Conservation (phyloP, 2,797 vertebrate genomes). For the Huso huso region DNA sequence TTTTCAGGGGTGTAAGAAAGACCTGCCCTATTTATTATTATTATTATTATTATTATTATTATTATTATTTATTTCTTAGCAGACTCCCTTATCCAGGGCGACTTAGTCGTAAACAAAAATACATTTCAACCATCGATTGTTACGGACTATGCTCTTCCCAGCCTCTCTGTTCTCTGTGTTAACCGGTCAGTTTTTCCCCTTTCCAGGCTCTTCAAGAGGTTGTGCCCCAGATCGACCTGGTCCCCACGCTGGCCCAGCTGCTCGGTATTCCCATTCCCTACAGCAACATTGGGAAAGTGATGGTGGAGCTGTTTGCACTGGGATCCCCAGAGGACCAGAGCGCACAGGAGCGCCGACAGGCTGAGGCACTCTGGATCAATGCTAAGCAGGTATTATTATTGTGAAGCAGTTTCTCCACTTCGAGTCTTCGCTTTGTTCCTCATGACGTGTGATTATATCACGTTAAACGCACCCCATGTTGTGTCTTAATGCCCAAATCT, state of each 20-base stretch:
- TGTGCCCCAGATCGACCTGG: constrained; percentile 85
- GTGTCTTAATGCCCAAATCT: too few species aligned
- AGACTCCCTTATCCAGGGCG: too few species aligned
- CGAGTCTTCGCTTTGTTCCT: too few species aligned
- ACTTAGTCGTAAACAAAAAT: too few species aligned
- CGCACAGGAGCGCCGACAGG: constrained; percentile 56
- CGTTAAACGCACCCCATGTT: too few species aligned
- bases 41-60: too few species aligned
- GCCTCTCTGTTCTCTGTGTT: background rate
- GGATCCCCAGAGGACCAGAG: background rate
- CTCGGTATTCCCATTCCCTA: constrained; percentile 89
- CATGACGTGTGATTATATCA: too few species aligned
- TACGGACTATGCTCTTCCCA: background rate
- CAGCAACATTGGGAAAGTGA: constrained; percentile 85
- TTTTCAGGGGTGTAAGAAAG: too few species aligned
- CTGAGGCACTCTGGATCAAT: constrained; percentile 83
- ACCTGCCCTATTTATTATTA: too few species aligned
- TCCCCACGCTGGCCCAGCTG: constrained; percentile 85
- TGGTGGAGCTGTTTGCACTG: constrained; percentile 72
- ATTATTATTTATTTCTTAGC: too few species aligned
- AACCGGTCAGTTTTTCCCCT: background rate
- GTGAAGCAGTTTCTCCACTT: background rate
- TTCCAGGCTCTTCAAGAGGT: constrained; percentile 66
- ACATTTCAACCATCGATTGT: too few species aligned
- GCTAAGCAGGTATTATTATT: constrained; percentile 74